Conservation (phyloP, 2,888 invertebrate species). For the Congeria kusceri region DNA sequence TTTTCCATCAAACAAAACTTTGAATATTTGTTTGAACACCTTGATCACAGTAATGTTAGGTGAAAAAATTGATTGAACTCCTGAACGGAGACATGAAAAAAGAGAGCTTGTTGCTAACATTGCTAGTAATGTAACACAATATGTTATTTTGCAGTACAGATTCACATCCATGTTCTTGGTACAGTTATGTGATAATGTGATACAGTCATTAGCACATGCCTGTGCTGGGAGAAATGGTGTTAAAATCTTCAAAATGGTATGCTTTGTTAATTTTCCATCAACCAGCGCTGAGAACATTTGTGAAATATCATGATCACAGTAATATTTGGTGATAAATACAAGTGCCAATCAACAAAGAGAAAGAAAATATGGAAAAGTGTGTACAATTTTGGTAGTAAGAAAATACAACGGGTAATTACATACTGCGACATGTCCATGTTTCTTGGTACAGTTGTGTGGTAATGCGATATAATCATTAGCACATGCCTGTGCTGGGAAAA, state of each 20-base stretch:
- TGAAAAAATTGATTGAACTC: neutral
- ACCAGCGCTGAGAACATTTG: neutral
- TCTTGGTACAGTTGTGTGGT: constrained; percentile 31
- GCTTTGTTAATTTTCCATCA: neutral
- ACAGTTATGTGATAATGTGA: too few relatives aligned
- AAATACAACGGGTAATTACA: neutral
- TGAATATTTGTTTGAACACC: neutral
- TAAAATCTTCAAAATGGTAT: too few relatives aligned
- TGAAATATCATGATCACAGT: too few relatives aligned
- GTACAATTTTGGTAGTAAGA: too few relatives aligned
- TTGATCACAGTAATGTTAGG: neutral
- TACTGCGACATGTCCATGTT: neutral
- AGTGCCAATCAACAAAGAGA: too few relatives aligned
- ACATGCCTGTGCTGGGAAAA: constrained; percentile 45
- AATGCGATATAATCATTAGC: constrained; percentile 15
- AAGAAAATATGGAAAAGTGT: too few relatives aligned
- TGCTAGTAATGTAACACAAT: neutral
- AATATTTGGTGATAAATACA: too few relatives aligned
- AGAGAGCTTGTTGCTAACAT: too few relatives aligned
- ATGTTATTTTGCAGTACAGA: neutral
- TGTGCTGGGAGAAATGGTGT: constrained; percentile 33
- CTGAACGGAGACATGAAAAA: too few relatives aligned
- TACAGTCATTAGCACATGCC: constrained; percentile 32
- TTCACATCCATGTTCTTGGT: neutral
- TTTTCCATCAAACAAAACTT: neutral